Percentiles rank a stretch among this genome's conserved stretches.
phyloP scores from a whole-genome alignment of 2,113 vertebrate genomes.

The Centrocercus urophasianus region DNA sequence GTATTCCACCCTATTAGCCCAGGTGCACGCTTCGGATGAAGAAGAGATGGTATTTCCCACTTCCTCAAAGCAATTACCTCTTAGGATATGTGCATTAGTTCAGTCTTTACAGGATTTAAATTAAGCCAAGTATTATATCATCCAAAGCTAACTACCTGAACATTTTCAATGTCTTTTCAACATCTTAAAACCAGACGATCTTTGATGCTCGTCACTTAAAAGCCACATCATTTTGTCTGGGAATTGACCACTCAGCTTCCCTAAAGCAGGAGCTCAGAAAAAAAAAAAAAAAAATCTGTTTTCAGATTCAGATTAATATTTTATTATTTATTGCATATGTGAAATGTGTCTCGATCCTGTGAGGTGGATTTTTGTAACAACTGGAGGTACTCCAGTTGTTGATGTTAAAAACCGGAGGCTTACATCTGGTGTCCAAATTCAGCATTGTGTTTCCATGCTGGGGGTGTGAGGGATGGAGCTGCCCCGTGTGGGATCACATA shows the following conservation, averaged over 20 bases:
- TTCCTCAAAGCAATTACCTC: constrained; percentile 33
- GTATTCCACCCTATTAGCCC: neutral
- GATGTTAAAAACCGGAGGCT: neutral
- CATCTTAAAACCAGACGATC: constrained; percentile 13
- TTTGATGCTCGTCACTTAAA: constrained; percentile 22
- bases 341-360: neutral
- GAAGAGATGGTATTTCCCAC: neutral
- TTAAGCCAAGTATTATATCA: constrained; percentile 49
- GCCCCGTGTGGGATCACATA: neutral
- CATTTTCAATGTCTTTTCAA: neutral
- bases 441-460: accelerated
- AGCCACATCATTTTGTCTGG: constrained; percentile 24
- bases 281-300: neutral
- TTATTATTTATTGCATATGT: neutral
- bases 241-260: constrained; percentile 21
- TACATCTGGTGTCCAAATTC: neutral
- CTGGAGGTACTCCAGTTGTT: neutral
- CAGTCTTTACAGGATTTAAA: constrained; percentile 47
- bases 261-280: neutral
- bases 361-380: neutral
- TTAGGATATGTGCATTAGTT: neutral
- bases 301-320: neutral
- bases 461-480: neutral
- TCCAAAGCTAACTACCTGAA: constrained; percentile 35
- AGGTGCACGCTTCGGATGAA: neutral